Base-by-base conservation (phyloP, 2,113 vertebrate genomes). In the Alethe diademata region DNA sequence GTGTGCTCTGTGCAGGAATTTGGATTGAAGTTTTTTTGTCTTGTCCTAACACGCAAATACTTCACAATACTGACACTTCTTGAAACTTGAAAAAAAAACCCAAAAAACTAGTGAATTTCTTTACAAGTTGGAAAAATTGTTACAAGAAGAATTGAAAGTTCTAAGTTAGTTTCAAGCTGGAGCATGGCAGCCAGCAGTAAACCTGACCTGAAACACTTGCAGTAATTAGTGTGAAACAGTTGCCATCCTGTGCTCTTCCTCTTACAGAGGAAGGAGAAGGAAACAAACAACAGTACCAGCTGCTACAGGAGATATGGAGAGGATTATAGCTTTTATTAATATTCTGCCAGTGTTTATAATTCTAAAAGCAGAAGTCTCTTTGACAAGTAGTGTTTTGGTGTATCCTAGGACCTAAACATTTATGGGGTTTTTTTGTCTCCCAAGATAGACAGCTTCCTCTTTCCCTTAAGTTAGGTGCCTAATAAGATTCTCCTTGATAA, bases 401-500 rank as follows among this genome's bases (percentile, higher is more conserved):
- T 54, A 51, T 70, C 51, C 23, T 62, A 43, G 47, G 47, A 42
- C 53, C 16, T n/a, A 11, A 81, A 60, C 7, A 23, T 24, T 38
- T 84, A 14, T 19, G 33, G 14, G 9, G 1, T 13, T 38, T 35
- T 83, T 83, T 50, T 78, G 14, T 71, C 19, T 87, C 65, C n/a
- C 33, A n/a, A 54, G 72, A 62, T 33, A 56, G 51, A 70, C 11
- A 64, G 11, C 38, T 84, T 94, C 86, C 36, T 89, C 51, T 65
- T 88, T 76, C 25, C 54, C 18, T 91, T 36, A 71, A 67, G 29
- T 87, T 87, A 60, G 58, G 40, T 75, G n/a, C 48, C 50, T 93
- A 78, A 79, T 95, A 75, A 94, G 86, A 88, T 88, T 96, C 91
- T 88, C 67, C 42, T 73, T 86, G 67, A 14, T 92, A 95, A 91